Base-by-base conservation (phyloP, 2,113 vertebrate genomes). In the Elephas maximus region DNA sequence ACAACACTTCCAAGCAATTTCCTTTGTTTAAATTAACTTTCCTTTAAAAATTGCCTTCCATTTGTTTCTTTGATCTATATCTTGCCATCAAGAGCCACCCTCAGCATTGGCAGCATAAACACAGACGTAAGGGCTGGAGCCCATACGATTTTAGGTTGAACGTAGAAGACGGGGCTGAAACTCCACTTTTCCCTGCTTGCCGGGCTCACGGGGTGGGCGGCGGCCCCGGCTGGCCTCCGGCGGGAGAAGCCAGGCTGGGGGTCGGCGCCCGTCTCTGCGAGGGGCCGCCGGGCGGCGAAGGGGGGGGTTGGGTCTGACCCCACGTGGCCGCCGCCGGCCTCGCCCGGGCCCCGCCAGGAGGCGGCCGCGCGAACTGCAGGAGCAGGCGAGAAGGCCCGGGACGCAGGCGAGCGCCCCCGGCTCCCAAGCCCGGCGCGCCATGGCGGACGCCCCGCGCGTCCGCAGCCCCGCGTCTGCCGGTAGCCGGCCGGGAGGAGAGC, bases 341-440 rank as follows among this genome's bases (percentile, higher is more conserved):
- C 7, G 4, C 12, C 62, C 9, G 6, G 41, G 57, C 53, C 84
- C 69, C 23, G 7, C 20, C 41, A 0, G 65, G 28, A 48, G 41
- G 45, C 21, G 6, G 88, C 79, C 0, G 30, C 1, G 26, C 10
- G 1, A 44, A 48, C 48, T 8, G 28, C 65, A 62, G 20, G n/a
- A 51, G 65, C 53, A 1, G 69, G 73, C 20, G 30, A 28, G 79
- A 20, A 33, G 26, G 6, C 6, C 71, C 1, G 30, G 82, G 78
- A 23, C 0, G 20, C 20, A 0, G 28, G 45, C 51, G 4, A 18
- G 74, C 21, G 24, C 5, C 45, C 48, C 24, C 0, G 37, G 33
- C 0, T 6, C 41, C 45, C 8, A 4, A 51, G 51, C n/a, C 83
- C 28, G 4, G 73, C 0, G n/a, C 44, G 14, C 67, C 11, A 17